A percentile compares a stretch with the other conserved stretches of the same genome.
Evolutionary conservation across 1,140 invertebrate species (phyloP).

Genomic region (Tetranychus cinnabarinus): DNA sequence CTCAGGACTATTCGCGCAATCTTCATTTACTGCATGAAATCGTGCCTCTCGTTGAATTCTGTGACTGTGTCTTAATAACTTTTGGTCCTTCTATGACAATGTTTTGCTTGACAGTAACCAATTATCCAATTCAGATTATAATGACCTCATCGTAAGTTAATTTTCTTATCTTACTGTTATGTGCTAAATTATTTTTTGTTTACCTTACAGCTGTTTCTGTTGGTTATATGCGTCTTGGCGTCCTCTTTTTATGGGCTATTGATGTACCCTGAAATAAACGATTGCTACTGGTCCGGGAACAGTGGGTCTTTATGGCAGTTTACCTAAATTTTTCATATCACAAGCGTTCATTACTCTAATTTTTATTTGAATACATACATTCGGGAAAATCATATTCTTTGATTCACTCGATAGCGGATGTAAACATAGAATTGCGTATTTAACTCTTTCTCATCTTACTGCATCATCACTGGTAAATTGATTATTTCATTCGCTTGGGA

Average conservation of each 20-base stretch:
- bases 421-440: slow-evolving; percentile 41
- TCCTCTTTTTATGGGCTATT: slow-evolving; percentile 74
- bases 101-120: slow-evolving; percentile 70
- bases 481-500: slow-evolving; percentile 15
- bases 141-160: slow-evolving; percentile 44
- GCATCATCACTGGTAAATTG: slow-evolving; percentile 41
- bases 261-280: slow-evolving; percentile 46
- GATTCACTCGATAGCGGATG: slow-evolving; percentile 55
- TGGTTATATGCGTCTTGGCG: slow-evolving; percentile 71
- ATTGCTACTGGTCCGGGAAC: slow-evolving; percentile 75
- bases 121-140: slow-evolving; percentile 74
- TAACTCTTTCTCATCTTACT: slow-evolving; percentile 54
- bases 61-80: slow-evolving; percentile 71
- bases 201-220: slow-evolving; percentile 47
- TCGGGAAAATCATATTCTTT: slow-evolving; percentile 87
- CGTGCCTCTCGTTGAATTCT: slow-evolving; percentile 82
- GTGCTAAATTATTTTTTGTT: no score
- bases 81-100: slow-evolving; percentile 73
- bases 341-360: slow-evolving; percentile 54
- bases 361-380: slow-evolving; percentile 74
- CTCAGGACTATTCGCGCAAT: background rate
- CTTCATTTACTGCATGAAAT: background rate
- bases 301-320: slow-evolving; percentile 57
- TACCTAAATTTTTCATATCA: slow-evolving; percentile 53
- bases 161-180: background rate